Conservation (phyloP, 2,888 invertebrate genomes). For the Psococerastis gibbosa region DNA sequence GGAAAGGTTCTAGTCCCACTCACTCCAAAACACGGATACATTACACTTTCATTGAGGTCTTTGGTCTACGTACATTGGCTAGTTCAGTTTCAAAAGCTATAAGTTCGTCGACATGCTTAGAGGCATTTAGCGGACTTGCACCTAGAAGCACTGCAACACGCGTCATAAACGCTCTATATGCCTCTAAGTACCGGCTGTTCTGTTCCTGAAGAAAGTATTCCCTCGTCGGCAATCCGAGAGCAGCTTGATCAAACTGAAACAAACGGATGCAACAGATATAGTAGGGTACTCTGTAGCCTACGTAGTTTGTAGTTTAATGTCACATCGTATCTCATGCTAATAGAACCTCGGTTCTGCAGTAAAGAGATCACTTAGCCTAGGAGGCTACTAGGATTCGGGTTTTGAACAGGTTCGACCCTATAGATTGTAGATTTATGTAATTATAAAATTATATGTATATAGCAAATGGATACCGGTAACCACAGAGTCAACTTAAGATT, state of each 20-base stretch:
- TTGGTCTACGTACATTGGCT: slow-evolving; percentile 40
- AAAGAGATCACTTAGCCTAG: too few relatives aligned
- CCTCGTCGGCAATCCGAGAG: slow-evolving; percentile 48
- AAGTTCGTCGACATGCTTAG: slow-evolving; percentile 45
- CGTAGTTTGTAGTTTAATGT: too few relatives aligned
- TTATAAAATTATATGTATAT: too few relatives aligned
- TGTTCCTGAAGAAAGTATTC: slow-evolving; percentile 39
- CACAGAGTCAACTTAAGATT: too few relatives aligned
- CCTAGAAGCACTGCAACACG: slow-evolving; percentile 56
- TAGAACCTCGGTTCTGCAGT: neutral
- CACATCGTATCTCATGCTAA: neutral
- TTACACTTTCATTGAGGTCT: too few relatives aligned
- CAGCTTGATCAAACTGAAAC: slow-evolving; percentile 68
- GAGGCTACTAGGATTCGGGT: too few relatives aligned
- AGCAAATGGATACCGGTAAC: too few relatives aligned
- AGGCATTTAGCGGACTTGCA: slow-evolving; percentile 38
- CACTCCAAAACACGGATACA: too few relatives aligned
- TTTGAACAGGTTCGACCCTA: too few relatives aligned
- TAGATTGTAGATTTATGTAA: too few relatives aligned
- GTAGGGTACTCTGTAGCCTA: too few relatives aligned
- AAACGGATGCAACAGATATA: neutral
- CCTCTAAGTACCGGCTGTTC: slow-evolving; percentile 47
- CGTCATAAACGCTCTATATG: slow-evolving; percentile 60
- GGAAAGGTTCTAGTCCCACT: too few relatives aligned
- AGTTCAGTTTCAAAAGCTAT: slow-evolving; percentile 60